A percentile compares a stretch with the other conserved stretches of the same genome.
Evolutionary conservation across 2,888 invertebrate species (phyloP).

Genomic region (Andrena flavipes): DNA sequence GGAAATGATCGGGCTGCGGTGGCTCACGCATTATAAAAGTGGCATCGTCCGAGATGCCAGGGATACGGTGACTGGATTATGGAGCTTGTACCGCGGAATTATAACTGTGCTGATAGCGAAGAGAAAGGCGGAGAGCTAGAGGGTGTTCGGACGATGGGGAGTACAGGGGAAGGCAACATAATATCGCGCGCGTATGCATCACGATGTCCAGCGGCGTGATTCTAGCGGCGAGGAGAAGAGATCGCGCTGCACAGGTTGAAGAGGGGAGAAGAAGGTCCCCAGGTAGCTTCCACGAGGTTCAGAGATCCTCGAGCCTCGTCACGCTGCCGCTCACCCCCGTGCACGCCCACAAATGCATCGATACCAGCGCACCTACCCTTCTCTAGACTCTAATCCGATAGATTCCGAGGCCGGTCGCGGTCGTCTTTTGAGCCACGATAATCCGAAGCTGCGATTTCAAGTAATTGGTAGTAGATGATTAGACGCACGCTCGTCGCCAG

Average conservation of each 20-base stretch:
- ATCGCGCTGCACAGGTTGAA: conserved; percentile 36
- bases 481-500: conserved; percentile 72
- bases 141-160: not conserved
- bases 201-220: conserved; percentile 74
- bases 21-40: conserved; percentile 76
- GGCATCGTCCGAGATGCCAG: conserved; percentile 62
- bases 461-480: conserved; percentile 79
- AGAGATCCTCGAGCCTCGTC: conserved; percentile 47
- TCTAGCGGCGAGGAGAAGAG: conserved; percentile 45
- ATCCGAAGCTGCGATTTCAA: conserved; percentile 73
- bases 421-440: conserved; percentile 64
- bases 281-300: conserved; percentile 70
- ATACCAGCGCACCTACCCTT: conserved; percentile 69
- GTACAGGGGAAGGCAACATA: conserved; percentile 65
- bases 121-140: conserved; percentile 35
- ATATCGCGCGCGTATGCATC: conserved; percentile 76
- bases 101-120: conserved; percentile 70
- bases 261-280: conserved; percentile 64
- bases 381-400: conserved; percentile 76
- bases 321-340: conserved; percentile 75
- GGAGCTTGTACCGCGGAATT: conserved; percentile 81
- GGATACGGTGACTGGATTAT: conserved; percentile 80
- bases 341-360: conserved; percentile 62
- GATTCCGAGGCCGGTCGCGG: conserved; percentile 77
- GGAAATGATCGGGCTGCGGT: conserved; percentile 71